Base-by-base conservation (phyloP, 2,888 invertebrate genomes). In the Xylota sylvarum region DNA sequence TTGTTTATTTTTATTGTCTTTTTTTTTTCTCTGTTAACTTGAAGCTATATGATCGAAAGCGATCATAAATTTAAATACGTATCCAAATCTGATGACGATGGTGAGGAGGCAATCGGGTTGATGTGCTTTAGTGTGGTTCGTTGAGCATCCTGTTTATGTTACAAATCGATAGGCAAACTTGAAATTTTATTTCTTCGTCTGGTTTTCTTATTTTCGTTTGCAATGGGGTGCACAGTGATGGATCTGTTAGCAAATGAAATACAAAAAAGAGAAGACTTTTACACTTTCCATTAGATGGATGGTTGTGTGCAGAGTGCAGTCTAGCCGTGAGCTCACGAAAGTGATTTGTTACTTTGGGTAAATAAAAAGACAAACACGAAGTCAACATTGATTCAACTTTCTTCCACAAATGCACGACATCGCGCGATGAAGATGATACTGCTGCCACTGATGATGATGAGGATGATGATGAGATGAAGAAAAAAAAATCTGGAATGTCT, bases 131-230 rank as follows among this genome's bases (percentile, higher is more conserved):
- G 4, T 43, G 30, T 56, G 27, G 40, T 32, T 12, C 32, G 32
- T 12, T 55, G 17, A 58, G 50, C 83, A 84, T 84, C 83, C 83
- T 84, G 83, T 84, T 84, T 79, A 84, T 46, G 10, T 67, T 82
- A 43, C 60, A 69, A 76, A 84, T 80, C 69, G 80, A 70, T 74
- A 50, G 65, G 65, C 65, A 83, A 83, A 78, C 65, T 73, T 72
- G 60, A 67, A 52, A 14, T 50, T 62, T 23, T 9, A n/a, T 69
- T 46, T 65, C n/a, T 69, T 19, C 19, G 27, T 7, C 6, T 10
- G 23, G 12, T 17, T 76, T 55, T 74, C 48, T 35, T 32, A 52
- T 52, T 60, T 67, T 50, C 52, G 27, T 35, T 64, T 52, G 32
- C 70, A 50, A 19, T 50, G 19, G 50, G 50, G 23, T 23, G 23